Base-by-base conservation (phyloP, 1,140 invertebrate species). In the Eriocheir sinensis region DNA sequence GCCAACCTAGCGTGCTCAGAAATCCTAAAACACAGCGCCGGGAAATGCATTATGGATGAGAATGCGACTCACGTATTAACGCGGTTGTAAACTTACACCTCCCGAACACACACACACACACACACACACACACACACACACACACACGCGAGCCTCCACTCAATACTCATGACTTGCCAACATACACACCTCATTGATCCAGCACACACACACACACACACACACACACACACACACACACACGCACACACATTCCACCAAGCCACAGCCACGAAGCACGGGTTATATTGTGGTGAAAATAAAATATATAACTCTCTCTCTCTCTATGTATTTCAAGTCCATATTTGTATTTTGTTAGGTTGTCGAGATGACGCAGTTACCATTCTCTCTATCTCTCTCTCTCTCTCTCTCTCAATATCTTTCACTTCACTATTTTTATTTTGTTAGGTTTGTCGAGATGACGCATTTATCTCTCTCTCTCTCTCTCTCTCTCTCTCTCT, bases 161-260 rank as follows among this genome's bases (percentile, higher is more conserved):
- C 38, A 85, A 85, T 85, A 85, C 27, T 85, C 60, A 72, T 72
- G 60, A 72, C 60, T 4, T 72, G 60, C 60, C 40, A 32, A 48
- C 44, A 53, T 44, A 89, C 15, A 4, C 30, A 17, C 30, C n/a
- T 0, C 88, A 89, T 34, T 15, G 88, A 48, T 48, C 48, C 40
- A 53, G 6, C 48, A 53, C 2, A 89, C 48, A 89, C 40, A 53
- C 88, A 53, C 88, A 89, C 48, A 89, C 32, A 89, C 48, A 89
- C 88, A 89, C 48, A 89, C 40, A 32, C 48, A 89, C 40, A 89
- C 48, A 89, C 48, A 89, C 88, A 89, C 88, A 89, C 40, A 89
- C 40, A 53, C 88, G 48, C 40, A 89, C 48, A 89, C 88, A 89
- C 88, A 89, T 8, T 72, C 60, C 60, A 72, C 60, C 60, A 27